Evolutionary conservation across 2,113 vertebrate species (phyloP).

Genomic region (Cephalopterus ornatus): DNA sequence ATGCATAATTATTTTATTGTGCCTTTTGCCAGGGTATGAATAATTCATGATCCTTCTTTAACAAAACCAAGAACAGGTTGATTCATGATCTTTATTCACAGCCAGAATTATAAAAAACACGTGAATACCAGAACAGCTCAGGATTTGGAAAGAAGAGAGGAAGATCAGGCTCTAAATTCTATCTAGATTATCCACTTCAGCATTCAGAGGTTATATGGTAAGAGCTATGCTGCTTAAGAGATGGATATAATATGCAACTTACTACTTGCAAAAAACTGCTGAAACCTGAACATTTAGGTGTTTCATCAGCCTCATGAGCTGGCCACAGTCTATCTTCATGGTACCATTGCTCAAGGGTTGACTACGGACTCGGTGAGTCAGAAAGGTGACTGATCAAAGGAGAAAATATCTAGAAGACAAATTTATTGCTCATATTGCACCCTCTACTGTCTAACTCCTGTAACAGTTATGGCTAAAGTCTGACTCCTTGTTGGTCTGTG

Average conservation of each 20-base stretch:
- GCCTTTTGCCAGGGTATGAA: slow-evolving; percentile 36
- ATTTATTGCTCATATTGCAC: slow-evolving; percentile 63
- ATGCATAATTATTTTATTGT: slow-evolving; percentile 35
- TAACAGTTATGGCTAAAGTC: neutral
- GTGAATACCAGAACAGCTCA: neutral
- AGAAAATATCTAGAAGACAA: neutral
- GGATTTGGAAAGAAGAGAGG: neutral
- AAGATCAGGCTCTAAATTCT: neutral
- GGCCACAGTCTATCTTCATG: neutral
- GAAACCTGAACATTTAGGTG: neutral
- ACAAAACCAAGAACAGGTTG: slow-evolving; percentile 38
- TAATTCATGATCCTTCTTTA: slow-evolving; percentile 48
- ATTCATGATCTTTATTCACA: slow-evolving; percentile 30
- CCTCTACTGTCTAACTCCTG: slow-evolving; percentile 67
- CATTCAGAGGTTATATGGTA: neutral
- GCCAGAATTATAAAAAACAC: neutral
- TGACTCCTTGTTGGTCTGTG: neutral
- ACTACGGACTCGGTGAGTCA: neutral
- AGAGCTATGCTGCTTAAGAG: neutral
- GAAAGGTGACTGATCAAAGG: neutral
- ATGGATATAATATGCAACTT: neutral
- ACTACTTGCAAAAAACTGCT: slow-evolving; percentile 10
- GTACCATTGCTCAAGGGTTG: neutral
- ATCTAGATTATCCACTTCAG: neutral
- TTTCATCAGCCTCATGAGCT: neutral